Percentiles rank a stretch among this genome's conserved stretches.
Evolutionary conservation across 2,888 invertebrate genomes (phyloP).

Genomic region (Pterostichus niger): DNA sequence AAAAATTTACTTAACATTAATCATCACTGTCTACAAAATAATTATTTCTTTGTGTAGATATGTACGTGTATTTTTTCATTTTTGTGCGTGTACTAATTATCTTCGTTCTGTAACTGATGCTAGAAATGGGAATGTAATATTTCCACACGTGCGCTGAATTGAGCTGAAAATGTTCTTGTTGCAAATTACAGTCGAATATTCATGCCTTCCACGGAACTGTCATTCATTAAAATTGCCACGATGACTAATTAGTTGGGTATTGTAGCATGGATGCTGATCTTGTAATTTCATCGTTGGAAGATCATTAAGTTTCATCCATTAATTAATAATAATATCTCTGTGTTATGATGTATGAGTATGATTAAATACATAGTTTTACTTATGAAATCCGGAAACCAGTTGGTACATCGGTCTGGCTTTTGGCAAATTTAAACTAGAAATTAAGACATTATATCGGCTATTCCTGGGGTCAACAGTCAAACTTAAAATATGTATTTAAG

Average conservation of each 20-base stretch:
- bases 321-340: conserved; percentile 6
- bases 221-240: conserved; percentile 7
- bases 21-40: no score
- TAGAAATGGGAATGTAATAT: not conserved
- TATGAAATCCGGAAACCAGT: no score
- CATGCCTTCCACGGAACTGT: conserved; percentile 9
- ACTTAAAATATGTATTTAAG: not conserved
- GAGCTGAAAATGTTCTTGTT: not conserved
- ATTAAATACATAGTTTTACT: not conserved
- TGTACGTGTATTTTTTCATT: no score
- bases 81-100: no score
- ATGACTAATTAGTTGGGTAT: conserved; percentile 18
- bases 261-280: conserved; percentile 12
- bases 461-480: no score
- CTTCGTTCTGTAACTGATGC: no score
- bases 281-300: conserved; percentile 6
- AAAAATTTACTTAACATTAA: no score
- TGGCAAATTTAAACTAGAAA: no score
- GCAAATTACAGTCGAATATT: no score
- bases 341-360: conserved; percentile 1
- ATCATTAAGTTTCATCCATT: conserved; percentile 26
- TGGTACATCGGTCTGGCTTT: no score
- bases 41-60: no score
- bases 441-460: no score
- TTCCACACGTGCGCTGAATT: not conserved